Base-by-base conservation (phyloP, 2,797 vertebrate species). In the Manis crassicaudata region DNA sequence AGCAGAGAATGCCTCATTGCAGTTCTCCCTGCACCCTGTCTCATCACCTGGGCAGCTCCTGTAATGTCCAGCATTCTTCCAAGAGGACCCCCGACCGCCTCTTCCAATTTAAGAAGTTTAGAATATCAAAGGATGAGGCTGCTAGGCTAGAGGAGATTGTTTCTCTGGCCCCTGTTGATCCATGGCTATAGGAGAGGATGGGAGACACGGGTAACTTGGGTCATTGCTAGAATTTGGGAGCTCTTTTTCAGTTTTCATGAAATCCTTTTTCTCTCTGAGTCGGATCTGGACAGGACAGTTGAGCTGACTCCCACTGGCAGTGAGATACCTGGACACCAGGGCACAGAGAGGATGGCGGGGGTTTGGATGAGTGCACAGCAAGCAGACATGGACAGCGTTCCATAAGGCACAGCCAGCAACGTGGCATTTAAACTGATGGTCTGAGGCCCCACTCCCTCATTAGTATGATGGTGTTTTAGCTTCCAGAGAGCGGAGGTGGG, bases 221-320 rank as follows among this genome's bases (percentile, higher is more conserved):
- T 72, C 40, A 3, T 18, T 37, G 70, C 65, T 73, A 4, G 37
- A 46, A 72, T 54, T 54, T 18, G 40, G 25, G 58, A 72, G 21
- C 37, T 60, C 60, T 92, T 84, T 92, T 65, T 18, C 88, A 93
- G 63, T 58, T 70, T 63, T 86, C 40, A 82, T 23, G 37, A 50
- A 93, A 82, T 20, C 23, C 9, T 83, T 52, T 75, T 84, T 70
- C 76, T 46, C 62, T 56, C 63, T 8, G n/a, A 65, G 54, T 81
- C 76, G 12, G 16, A 18, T 68, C 68, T 90, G 60, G 76, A 32
- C 16, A 23, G 58, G 29, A 58, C 54, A 52, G 25, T 70, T 29
- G 16, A 27, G 13, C 32, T 43, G 62, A 62, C 37, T 79, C 75
- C 88, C 70, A 23, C 40, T n/a, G 46, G n/a, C n/a, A 43, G 6